A percentile compares a stretch with the other conserved stretches of the same genome.
Conservation (phyloP, 2,113 vertebrate species). For the western clawed frog (Xenopus tropicalis) region UCB_Xtro_10.0 CM004449.2:115715001-115715500, state of each 20-base stretch:
- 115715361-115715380: conserved; percentile 20
- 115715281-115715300: neutral
- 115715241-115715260: no score
- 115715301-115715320: neutral
- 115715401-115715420: conserved; percentile 36
- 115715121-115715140: neutral
- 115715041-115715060: no score
- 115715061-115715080: no score
- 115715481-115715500: conserved; percentile 17
- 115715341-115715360: conserved; percentile 30
- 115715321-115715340: neutral
- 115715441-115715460: neutral
- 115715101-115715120: neutral
- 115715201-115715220: conserved; percentile 3
- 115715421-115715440: conserved; percentile 33
- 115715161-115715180: neutral
- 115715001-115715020: no score
- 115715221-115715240: no score
- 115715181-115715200: neutral
- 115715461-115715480: conserved; percentile 9
- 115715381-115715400: conserved; percentile 21
- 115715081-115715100: no score
- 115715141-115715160: conserved; percentile 1
- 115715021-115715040: no score
- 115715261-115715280: no score